Base-by-base conservation (phyloP, 1,140 invertebrate species). In the Dryas iulia region DNA sequence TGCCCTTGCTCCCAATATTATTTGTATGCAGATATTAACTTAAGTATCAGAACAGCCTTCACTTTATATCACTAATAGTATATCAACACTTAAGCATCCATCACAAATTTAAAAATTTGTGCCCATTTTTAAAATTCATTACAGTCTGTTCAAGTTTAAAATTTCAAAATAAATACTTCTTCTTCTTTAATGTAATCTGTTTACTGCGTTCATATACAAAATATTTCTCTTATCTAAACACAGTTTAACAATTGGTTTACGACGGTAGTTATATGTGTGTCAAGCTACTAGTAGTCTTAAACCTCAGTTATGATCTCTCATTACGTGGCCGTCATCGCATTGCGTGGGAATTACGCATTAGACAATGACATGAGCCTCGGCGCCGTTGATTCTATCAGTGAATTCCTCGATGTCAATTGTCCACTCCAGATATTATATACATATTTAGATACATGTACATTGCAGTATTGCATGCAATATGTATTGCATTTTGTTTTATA, bases 401-500 rank as follows among this genome's bases (percentile, higher is more conserved):
- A 67, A 73, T 72, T 76, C 76, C 74, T 71, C 67, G 68, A 76
- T 71, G 69, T 76, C 71, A 73, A 73, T 76, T 71, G 65, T 57
- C 54, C 57, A 60, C 33, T 60, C 62, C 18, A 65, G 61, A 70
- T 65, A 70, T 11, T 24, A 56, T 62, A 58, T 69, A 28, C 26
- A 6, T 28, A 28, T 28, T 2, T 28, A 3, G 6, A 6, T 28
- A 47, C 18, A n/a, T 21, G n/a, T 47, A 8, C 7, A 47, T n/a
- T n/a, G n/a, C n/a, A n/a, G n/a, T n/a, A 47, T 47, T 47, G n/a
- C 7, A 8, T 47, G 14, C 6, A 47, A 21, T 47, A 10, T 47
- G 35, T 2, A 8, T 7, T 47, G 7, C 1, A 18, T 47, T 47
- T 35, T 14, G 12, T 35, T 21, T 39, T 47, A 47, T 1, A 18